Evolutionary conservation across 2,113 vertebrate species (phyloP).

Genomic region (Arothron firmamentum): DNA sequence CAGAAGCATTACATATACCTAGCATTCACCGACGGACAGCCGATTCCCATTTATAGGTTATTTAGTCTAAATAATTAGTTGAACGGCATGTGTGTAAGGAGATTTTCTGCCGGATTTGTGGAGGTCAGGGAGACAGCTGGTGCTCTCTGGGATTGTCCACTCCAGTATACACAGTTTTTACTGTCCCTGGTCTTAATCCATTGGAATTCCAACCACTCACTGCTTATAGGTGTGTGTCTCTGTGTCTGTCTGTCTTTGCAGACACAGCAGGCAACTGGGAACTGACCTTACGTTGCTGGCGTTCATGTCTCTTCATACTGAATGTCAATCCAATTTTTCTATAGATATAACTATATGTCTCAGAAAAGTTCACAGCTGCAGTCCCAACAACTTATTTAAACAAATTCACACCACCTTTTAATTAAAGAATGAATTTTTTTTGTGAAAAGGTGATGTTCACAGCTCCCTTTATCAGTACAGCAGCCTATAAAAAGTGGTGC

Average conservation of each 20-base stretch:
- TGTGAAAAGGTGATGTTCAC: too few relatives aligned
- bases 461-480: not conserved
- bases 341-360: too few relatives aligned
- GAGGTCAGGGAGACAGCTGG: constrained; percentile 16
- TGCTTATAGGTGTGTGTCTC: constrained; percentile 4
- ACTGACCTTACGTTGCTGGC: not conserved
- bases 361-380: too few relatives aligned
- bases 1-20: not conserved
- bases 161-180: not conserved
- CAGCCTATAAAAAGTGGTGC: not conserved
- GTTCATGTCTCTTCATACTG: not conserved
- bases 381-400: too few relatives aligned
- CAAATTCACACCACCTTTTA: not conserved
- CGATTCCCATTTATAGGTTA: not conserved
- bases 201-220: constrained; percentile 38
- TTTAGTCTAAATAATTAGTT: constrained; percentile 1
- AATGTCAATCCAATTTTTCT: too few relatives aligned
- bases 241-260: constrained; percentile 1
- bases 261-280: constrained; percentile 6
- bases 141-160: constrained; percentile 16
- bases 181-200: constrained; percentile 17
- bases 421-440: too few relatives aligned
- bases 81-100: not conserved
- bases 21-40: not conserved
- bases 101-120: too few relatives aligned